A percentile compares a stretch with the other conserved stretches of the same genome.
These are phyloP conservation scores for Tuberolachnus salignus DNA, from an alignment of 2,888 invertebrate genomes.

Conservation along the genomic window DNA sequence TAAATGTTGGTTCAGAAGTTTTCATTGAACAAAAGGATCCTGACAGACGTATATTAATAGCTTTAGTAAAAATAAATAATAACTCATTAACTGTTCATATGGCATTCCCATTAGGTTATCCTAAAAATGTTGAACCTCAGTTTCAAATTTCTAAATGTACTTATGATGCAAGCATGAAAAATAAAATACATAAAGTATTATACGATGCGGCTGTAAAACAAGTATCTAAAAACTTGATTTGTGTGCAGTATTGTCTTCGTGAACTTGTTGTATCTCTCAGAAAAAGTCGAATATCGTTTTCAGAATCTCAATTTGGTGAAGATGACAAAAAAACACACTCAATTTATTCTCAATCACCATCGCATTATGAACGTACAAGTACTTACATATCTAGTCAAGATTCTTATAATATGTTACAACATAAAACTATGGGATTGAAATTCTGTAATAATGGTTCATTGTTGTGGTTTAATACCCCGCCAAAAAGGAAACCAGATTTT, in stretches of 20 bases:
- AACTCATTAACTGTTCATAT: conserved; percentile 32
- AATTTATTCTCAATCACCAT: conserved; percentile 46
- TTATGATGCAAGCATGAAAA: conserved; percentile 68
- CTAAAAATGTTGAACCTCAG: conserved; percentile 40
- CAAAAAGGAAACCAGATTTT: conserved; percentile 32
- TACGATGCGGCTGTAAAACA: conserved; percentile 73
- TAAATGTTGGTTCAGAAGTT: conserved; percentile 38
- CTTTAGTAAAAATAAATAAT: conserved; percentile 44
- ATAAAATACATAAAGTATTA: conserved; percentile 63
- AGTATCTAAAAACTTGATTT: conserved; percentile 83
- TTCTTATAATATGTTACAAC: conserved; percentile 31
- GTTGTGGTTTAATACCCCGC: conserved; percentile 47
- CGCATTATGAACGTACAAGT: conserved; percentile 38
- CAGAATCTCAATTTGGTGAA: conserved; percentile 35
- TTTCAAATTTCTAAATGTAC: conserved; percentile 48
- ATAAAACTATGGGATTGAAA: conserved; percentile 48
- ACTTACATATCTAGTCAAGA: conserved; percentile 38
- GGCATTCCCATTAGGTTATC: conserved; percentile 39
- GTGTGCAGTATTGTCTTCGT: conserved; percentile 84
- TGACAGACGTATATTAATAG: conserved; percentile 47
- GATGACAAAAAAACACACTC: conserved; percentile 48
- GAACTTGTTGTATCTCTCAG: conserved; percentile 73
- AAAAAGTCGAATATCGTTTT: conserved; percentile 62
- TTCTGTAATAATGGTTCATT: conserved; percentile 51
- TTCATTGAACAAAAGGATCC: conserved; percentile 54